phyloP scores from a whole-genome alignment of 1,140 invertebrate species.

The Aphaenogaster ashmeadi region DNA sequence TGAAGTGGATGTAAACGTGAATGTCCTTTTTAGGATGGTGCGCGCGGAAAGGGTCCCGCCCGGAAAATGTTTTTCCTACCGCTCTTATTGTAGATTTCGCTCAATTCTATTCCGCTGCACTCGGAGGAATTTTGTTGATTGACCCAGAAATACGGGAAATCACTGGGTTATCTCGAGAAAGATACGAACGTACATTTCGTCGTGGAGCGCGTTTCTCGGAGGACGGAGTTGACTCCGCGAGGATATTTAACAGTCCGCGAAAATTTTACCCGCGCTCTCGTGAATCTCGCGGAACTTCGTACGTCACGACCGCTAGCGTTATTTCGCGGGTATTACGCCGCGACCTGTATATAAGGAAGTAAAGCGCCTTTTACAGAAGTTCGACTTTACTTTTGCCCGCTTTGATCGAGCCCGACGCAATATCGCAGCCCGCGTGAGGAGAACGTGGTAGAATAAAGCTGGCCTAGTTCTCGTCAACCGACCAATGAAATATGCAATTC shows the following conservation, averaged over 20 bases:
- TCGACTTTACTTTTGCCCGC: conserved; percentile 11
- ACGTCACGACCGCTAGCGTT: neutral
- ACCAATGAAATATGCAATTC: conserved; percentile 42
- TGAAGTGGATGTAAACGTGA: conserved; percentile 57
- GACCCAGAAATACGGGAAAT: conserved; percentile 47
- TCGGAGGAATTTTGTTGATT: conserved; percentile 54
- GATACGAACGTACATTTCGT: neutral
- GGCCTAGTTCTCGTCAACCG: conserved; percentile 23
- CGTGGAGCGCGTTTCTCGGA: neutral
- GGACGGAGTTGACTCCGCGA: neutral
- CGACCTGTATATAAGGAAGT: neutral
- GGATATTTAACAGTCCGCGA: neutral
- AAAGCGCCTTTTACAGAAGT: conserved; percentile 25
- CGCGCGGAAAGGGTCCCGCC: conserved; percentile 13
- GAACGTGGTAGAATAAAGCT: conserved; percentile 20
- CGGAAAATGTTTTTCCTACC: conserved; percentile 25
- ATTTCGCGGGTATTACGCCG: conserved; percentile 17
- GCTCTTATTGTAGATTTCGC: conserved; percentile 53
- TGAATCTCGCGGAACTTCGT: neutral
- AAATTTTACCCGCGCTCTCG: neutral
- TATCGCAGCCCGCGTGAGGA: neutral
- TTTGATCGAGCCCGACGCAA: conserved; percentile 54
- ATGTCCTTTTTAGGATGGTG: conserved; percentile 40
- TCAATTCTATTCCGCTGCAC: conserved; percentile 52
- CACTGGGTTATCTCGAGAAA: conserved; percentile 4